Evolutionary conservation across 2,888 invertebrate genomes (phyloP).

Genomic region (Troides aeacus): DNA sequence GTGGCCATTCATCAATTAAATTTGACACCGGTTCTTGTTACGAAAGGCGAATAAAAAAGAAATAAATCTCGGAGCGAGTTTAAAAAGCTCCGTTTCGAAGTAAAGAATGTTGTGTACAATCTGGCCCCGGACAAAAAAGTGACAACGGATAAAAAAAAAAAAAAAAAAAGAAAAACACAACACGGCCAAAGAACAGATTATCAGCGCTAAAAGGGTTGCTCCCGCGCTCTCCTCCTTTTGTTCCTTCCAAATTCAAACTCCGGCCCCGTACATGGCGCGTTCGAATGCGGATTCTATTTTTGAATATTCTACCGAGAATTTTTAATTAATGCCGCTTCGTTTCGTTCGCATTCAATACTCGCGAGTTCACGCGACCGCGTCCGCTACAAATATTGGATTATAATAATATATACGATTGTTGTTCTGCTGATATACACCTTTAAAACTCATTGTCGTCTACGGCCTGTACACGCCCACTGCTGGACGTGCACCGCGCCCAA

Average conservation of each 20-base stretch:
- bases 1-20: conserved; percentile 77
- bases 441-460: too few relatives aligned
- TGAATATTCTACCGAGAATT: conserved; percentile 81
- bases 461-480: too few relatives aligned
- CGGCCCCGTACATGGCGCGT: conserved; percentile 78
- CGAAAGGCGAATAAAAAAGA: conserved; percentile 71
- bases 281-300: conserved; percentile 80
- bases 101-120: conserved; percentile 81
- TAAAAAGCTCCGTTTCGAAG: conserved; percentile 79
- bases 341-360: conserved; percentile 77
- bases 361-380: conserved; percentile 48
- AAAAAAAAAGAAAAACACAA: conserved; percentile 62
- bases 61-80: conserved; percentile 70
- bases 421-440: too few relatives aligned
- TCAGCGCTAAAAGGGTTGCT: conserved; percentile 81
- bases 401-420: not conserved
- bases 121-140: conserved; percentile 78
- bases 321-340: conserved; percentile 79
- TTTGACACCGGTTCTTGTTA: conserved; percentile 67
- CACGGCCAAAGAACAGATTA: conserved; percentile 79
- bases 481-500: too few relatives aligned
- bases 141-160: conserved; percentile 76
- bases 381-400: conserved; percentile 3
- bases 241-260: conserved; percentile 79
- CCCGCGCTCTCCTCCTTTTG: conserved; percentile 78